Evolutionary conservation across 2,888 invertebrate species (phyloP), one percentile per base, ranked within the genome.

Genomic region (Microctonus hyperodae): DNA sequence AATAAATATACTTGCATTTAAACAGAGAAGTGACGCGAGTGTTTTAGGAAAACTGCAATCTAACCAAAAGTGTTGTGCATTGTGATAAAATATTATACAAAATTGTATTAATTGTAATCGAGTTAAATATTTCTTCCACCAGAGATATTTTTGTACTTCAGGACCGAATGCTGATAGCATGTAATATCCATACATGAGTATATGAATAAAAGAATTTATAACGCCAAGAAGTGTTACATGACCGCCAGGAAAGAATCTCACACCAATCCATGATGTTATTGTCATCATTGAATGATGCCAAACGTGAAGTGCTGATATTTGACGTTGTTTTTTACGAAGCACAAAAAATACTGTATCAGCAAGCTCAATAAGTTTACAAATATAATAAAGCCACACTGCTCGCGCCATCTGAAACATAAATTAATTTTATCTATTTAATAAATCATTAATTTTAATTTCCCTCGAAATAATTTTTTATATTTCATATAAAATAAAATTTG

Each of bases 61-160:
- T 70, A 88, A 86, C 73, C 88, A 86, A 76, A 91, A 88, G 6
- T 91, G 87, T 73, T 86, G 86, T 62, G 88, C 81, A 75, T 91
- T 90, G 81, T 94, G 93, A 64, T 90, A 86, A 79, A 93, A 88
- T 79, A 94, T 90, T 51, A 93, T 90, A 76, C 88, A 85, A 83
- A 94, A 94, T 83, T 94, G 93, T 84, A 94, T 92, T 85, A 97
- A 88, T 85, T 97, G 97, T 78, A 96, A 85, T 62, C 89, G 88
- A 4, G 97, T 97, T 78, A 97, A 89, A 83, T 97, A 93, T 77
- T 90, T 93, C 84, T 97, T 97, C 97, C 97, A 97, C 96, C 96
- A 97, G 22, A 97, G 85, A 80, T 92, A 95, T 80, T 95, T 95
- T 82, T 94, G 93, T 81, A 94, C 91, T 74, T 91, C 87, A 0